Evolutionary conservation across 2,797 vertebrate species (phyloP).

Genomic region (Molossus alvarezi): DNA sequence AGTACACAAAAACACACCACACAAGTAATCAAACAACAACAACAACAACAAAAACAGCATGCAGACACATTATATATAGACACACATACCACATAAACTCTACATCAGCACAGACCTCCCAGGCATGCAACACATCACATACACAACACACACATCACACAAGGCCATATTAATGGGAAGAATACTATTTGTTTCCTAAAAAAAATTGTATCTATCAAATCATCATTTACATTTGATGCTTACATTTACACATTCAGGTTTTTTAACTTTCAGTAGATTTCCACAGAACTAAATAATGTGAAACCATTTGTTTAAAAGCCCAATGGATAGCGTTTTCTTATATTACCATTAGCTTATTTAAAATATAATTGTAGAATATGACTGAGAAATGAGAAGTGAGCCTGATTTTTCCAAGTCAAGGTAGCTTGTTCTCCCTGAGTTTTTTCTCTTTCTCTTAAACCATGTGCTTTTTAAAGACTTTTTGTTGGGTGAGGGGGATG

Average conservation of each 20-base stretch:
- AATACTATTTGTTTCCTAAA: conserved; percentile 35
- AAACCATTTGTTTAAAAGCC: not conserved
- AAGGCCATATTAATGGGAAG: not conserved
- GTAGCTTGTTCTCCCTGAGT: not conserved
- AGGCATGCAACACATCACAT: not conserved
- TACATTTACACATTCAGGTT: not conserved
- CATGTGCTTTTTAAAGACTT: not conserved
- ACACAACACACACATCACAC: not conserved
- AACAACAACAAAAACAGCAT: too few species aligned
- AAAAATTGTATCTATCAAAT: conserved; percentile 39
- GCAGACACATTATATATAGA: too few species aligned
- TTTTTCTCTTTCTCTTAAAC: not conserved
- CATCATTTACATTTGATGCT: not conserved
- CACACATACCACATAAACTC: too few species aligned
- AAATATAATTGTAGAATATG: conserved; percentile 24
- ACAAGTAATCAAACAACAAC: too few species aligned
- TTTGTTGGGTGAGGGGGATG: not conserved
- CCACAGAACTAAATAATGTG: conserved; percentile 23
- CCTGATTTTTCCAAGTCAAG: conserved; percentile 7
- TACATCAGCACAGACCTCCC: too few species aligned
- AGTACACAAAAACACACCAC: too few species aligned
- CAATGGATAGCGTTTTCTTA: not conserved
- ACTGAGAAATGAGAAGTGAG: not conserved
- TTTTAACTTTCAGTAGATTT: not conserved
- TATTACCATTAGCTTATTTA: not conserved